Base-by-base conservation (phyloP, 2,888 invertebrate species). In the Bellardia bayeri region DNA sequence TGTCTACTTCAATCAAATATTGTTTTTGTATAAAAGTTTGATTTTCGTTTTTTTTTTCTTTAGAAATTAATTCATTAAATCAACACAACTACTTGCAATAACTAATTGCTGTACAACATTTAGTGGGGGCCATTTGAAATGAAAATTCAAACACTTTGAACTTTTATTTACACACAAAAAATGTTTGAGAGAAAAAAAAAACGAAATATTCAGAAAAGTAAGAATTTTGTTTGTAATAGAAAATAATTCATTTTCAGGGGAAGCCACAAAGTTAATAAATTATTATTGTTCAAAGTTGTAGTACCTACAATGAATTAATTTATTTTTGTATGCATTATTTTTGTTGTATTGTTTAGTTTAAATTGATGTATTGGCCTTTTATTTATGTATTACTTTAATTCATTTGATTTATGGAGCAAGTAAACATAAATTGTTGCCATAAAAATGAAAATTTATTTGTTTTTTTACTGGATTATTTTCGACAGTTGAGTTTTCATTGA, bases 331-430 rank as follows among this genome's bases (percentile, higher is more conserved):
- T 11, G 37, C 49, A 6, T 37, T 33, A 33, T 33, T 33, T 69
- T 69, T 37, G 5, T 79, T 61, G 8, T 54, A 8, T 72, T 63
- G 40, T 63, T 45, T 45, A 37, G 64, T 66, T 54, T 45, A 72
- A 33, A 72, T 56, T 64, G 64, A 81, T 81, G 54, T 45, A 56
- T 81, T 56, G 54, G 64, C 45, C 64, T 64, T 64, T 64, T 72
- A 45, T 72, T 72, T 82, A 66, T 82, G 56, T 82, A 14, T 8
- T 33, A 49, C 16, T 45, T 82, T 72, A 82, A 66, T 58, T 74
- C 16, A 45, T 33, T 82, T 66, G 64, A 81, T 82, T 82, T 74
- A 56, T 42, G 16, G 5, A 66, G 45, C 23, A 64, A 42, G 16
- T 37, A 56, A 33, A 37, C 5, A 56, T 14, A 9, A 58, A 58